These are phyloP conservation scores for Cyprinodon diabolis DNA, from an alignment of 2,797 vertebrate species.

Conservation along the genomic window DNA sequence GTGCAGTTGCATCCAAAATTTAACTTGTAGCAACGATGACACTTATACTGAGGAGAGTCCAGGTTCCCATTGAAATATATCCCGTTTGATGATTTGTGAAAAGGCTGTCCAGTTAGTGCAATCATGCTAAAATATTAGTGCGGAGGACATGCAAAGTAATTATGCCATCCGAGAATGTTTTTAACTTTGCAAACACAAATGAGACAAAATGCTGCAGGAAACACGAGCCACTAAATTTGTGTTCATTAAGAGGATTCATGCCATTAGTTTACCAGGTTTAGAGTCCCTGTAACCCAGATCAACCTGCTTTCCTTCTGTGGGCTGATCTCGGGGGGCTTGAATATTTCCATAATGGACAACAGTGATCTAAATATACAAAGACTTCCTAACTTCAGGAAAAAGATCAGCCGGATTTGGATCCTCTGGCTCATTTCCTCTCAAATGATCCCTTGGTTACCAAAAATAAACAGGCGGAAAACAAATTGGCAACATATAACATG, in stretches of 20 bases:
- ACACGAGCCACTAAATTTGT: neutral
- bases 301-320: slow-evolving; percentile 31
- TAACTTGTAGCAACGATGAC: neutral
- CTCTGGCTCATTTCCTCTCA: slow-evolving; percentile 59
- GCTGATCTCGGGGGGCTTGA: slow-evolving; percentile 59
- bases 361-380: slow-evolving; percentile 81
- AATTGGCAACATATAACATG: neutral
- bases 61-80: neutral
- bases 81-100: neutral
- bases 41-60: neutral
- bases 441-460: slow-evolving; percentile 13
- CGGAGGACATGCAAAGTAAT: neutral
- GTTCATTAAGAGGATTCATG: neutral
- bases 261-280: neutral
- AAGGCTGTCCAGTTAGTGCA: neutral
- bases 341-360: slow-evolving; percentile 77
- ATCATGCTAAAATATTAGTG: neutral
- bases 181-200: neutral
- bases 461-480: slow-evolving; percentile 25
- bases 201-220: slow-evolving; percentile 5
- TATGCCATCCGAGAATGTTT: neutral
- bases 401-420: slow-evolving; percentile 53
- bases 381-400: slow-evolving; percentile 80
- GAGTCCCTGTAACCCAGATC: neutral
- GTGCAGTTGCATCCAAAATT: neutral